phyloP scores from a whole-genome alignment of 1,140 invertebrate species.

The Macrotrachela quadricornifera region DNA sequence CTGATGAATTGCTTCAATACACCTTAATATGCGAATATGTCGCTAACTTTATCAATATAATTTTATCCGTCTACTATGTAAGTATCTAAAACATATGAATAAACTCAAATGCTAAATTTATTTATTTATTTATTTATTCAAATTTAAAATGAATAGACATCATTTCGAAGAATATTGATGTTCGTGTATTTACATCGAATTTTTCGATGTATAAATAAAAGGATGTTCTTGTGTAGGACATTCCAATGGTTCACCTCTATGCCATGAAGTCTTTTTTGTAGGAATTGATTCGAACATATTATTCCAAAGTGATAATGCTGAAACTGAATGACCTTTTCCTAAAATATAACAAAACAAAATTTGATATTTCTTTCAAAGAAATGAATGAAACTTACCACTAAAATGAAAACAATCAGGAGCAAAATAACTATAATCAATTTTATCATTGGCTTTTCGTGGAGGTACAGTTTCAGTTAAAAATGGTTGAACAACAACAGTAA shows the following conservation, averaged over 20 bases:
- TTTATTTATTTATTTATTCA: too few relatives aligned
- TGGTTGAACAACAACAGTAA: constrained; percentile 41
- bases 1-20: too few relatives aligned
- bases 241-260: not conserved
- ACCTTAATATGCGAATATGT: too few relatives aligned
- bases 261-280: not conserved
- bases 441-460: not conserved
- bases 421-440: constrained; percentile 5
- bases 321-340: not conserved
- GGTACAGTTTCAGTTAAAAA: not conserved
- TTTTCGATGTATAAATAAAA: constrained; percentile 4
- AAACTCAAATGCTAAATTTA: too few relatives aligned
- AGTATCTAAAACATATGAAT: too few relatives aligned
- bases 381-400: too few relatives aligned
- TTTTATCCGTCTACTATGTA: too few relatives aligned
- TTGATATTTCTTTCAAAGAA: not conserved
- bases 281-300: constrained; percentile 7
- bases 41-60: too few relatives aligned
- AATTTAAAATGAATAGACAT: too few relatives aligned
- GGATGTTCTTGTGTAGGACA: not conserved
- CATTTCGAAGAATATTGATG: too few relatives aligned
- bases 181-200: too few relatives aligned
- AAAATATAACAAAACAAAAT: not conserved
- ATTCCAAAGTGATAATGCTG: constrained; percentile 4
- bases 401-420: constrained; percentile 9